Evolutionary conservation across 2,888 invertebrate genomes (phyloP), one percentile per base, ranked within the genome.

Genomic region (Aphidoletes aphidimyza): DNA sequence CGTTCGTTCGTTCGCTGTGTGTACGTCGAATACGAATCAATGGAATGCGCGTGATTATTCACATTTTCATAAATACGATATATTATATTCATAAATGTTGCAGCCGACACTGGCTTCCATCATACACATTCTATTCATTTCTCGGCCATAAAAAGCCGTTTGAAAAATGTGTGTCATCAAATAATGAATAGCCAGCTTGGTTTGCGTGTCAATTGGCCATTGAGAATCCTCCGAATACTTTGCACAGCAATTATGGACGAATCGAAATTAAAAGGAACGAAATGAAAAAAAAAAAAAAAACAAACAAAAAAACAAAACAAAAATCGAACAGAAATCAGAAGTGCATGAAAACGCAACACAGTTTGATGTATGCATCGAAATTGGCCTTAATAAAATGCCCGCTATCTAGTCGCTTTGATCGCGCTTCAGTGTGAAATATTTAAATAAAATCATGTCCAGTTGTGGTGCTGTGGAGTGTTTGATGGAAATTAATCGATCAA

Each of bases 201-300:
- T 26, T 69, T 30, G 69, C 69, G 69, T 69, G 69, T 69, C 69
- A 69, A 69, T 69, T 69, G 69, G 14, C 69, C 69, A 69, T 69
- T 69, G 69, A 69, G 69, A 69, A 69, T 69, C 69, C 69, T 69
- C 69, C 30, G 30, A 69, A 69, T 69, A n/a, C 69, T 69, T 69
- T 30, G 14, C 69, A 69, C 69, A 30, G 30, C 69, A 69, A 69
- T 69, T 69, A 69, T 69, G 69, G 30, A 69, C 69, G 42, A n/a
- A 69, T 69, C 69, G 26, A 69, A 30, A 69, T 69, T 69, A 69
- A 69, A 69, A 69, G 69, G 69, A 69, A 69, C 26, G 30, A 39
- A 8, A 39, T 11, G 11, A 39, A 5, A 8, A 5, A 39, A 39
- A 5, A 39, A 39, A 8, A n/a, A n/a, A n/a, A n/a, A n/a, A 39